These are phyloP conservation scores for Melitaea cinxia DNA, from an alignment of 1,140 invertebrate genomes.

Conservation along the genomic window DNA sequence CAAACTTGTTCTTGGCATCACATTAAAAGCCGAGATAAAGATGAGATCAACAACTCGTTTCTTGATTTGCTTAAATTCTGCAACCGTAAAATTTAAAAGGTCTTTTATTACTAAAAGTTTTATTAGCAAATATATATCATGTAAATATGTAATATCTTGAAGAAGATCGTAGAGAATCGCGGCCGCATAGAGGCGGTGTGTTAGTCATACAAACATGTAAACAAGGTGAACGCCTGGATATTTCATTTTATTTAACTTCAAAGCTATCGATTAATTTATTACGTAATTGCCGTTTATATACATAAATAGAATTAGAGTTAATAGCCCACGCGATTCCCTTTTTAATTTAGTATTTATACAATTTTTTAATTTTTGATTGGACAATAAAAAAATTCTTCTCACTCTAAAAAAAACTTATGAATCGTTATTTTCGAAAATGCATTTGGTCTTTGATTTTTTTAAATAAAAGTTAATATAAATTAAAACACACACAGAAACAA, in stretches of 20 bases:
- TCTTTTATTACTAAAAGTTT: neutral
- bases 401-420: no score
- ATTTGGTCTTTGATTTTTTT: no score
- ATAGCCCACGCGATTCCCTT: no score
- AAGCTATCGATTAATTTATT: no score
- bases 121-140: neutral
- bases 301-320: no score
- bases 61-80: neutral
- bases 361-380: no score
- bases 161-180: neutral
- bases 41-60: neutral
- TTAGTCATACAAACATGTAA: constrained; percentile 5
- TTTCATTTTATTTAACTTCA: neutral
- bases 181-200: neutral
- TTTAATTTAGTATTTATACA: no score
- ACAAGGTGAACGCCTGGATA: neutral
- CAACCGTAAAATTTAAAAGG: neutral
- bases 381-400: no score
- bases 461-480: no score
- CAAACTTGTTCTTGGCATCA: neutral
- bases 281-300: no score
- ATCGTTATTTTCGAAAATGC: no score
- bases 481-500: no score
- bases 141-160: neutral
- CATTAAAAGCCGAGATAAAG: neutral